These are phyloP conservation scores for Capitella teleta DNA, from an alignment of 1,140 invertebrate species.

Conservation along the genomic window DNA sequence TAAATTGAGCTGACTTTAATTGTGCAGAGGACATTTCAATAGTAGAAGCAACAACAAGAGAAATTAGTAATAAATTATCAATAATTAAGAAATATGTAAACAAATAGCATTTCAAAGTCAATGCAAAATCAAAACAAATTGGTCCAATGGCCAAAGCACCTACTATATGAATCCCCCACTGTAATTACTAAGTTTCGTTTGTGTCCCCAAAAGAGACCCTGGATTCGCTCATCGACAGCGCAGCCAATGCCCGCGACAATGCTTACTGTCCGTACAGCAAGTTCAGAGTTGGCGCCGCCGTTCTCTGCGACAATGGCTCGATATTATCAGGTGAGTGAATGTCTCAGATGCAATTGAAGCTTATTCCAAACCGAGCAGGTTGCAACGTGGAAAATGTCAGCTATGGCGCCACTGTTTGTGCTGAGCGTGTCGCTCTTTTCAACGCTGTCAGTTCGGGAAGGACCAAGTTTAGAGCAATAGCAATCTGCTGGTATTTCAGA, in stretches of 20 bases:
- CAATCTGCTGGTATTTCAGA: conserved; percentile 47
- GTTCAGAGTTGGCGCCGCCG: conserved; percentile 78
- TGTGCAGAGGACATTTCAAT: no score
- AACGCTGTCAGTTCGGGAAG: conserved; percentile 80
- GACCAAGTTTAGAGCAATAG: conserved; percentile 59
- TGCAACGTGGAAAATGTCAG: conserved; percentile 91
- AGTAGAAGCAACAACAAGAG: no score
- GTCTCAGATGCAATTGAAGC: not conserved
- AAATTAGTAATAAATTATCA: no score
- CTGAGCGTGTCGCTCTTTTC: conserved; percentile 73
- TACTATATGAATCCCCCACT: no score
- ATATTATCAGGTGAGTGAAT: conserved; percentile 34
- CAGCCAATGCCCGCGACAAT: conserved; percentile 29
- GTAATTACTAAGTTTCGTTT: no score
- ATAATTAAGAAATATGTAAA: no score
- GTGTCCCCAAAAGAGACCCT: no score
- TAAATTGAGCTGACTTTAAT: no score
- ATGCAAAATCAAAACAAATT: no score
- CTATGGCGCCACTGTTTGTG: conserved; percentile 70
- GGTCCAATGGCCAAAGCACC: no score
- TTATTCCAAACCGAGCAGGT: conserved; percentile 42
- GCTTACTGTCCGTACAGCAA: conserved; percentile 86
- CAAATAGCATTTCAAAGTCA: no score
- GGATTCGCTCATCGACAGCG: no score
- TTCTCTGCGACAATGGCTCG: conserved; percentile 57